Percentiles rank a stretch among this genome's conserved stretches.
These are phyloP conservation scores for Plecturocebus donacophilus DNA, from an alignment of 2,113 vertebrate species.

Conservation along the genomic window DNA sequence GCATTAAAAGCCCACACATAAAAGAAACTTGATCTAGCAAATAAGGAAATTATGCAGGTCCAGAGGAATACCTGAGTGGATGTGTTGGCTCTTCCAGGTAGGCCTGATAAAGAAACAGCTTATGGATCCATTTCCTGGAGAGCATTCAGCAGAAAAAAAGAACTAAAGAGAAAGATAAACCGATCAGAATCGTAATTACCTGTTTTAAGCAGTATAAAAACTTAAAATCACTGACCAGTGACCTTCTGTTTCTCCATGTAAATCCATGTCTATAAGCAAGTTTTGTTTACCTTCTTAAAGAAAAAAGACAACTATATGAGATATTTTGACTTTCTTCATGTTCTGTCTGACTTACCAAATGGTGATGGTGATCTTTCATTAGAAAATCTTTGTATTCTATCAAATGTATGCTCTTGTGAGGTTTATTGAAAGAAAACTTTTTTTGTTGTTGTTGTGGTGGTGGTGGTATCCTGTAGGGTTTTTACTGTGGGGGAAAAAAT, in stretches of 20 bases:
- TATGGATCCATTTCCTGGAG: slow-evolving; percentile 88
- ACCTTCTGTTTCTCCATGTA: background rate
- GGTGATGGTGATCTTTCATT: background rate
- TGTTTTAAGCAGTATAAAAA: slow-evolving; percentile 84
- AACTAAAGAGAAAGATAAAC: slow-evolving; percentile 89
- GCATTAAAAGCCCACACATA: slow-evolving; percentile 90
- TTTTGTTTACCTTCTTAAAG: background rate
- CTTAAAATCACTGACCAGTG: background rate
- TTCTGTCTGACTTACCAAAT: background rate
- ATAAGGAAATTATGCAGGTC: slow-evolving; percentile 87
- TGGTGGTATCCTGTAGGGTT: background rate
- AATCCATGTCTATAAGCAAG: background rate
- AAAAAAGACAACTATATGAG: background rate
- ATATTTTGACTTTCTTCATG: background rate
- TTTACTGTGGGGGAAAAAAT: background rate
- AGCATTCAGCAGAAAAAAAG: slow-evolving; percentile 87
- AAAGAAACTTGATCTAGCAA: slow-evolving; percentile 91
- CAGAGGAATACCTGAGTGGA: slow-evolving; percentile 85
- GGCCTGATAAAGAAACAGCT: slow-evolving; percentile 89
- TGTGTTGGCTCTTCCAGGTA: slow-evolving; percentile 82
- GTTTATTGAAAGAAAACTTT: background rate
- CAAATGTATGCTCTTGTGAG: slow-evolving; percentile 24
- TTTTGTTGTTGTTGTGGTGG: too few relatives aligned
- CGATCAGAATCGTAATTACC: slow-evolving; percentile 78
- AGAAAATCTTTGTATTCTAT: background rate